Conservation (phyloP, 30 jellyfish, hydroid and myxozoan species). For the Chrysaora quinquecirrha region DNA sequence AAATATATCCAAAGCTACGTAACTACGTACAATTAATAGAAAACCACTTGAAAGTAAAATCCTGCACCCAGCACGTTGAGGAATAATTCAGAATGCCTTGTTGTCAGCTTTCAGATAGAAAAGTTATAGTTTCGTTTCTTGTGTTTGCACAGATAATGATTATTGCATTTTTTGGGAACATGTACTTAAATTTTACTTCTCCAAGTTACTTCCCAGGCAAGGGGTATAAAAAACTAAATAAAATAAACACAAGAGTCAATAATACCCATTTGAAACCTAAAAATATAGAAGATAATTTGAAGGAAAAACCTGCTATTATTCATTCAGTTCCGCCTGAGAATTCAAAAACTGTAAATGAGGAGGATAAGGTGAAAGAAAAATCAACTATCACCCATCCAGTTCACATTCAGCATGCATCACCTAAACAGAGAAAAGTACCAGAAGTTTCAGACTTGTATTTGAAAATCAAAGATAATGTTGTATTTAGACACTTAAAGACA, state of each 20-base stretch:
- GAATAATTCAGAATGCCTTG: too few relatives aligned
- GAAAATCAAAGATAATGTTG: background rate
- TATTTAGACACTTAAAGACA: slow-evolving; percentile 1
- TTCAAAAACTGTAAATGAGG: background rate
- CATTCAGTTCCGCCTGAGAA: background rate
- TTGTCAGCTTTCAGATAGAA: background rate
- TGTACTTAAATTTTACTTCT: background rate
- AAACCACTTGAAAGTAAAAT: too few relatives aligned
- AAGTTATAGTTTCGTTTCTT: background rate
- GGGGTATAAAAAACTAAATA: background rate
- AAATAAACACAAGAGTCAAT: too few relatives aligned
- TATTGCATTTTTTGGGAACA: background rate
- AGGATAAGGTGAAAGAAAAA: background rate
- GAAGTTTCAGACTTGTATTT: background rate
- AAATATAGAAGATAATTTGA: too few relatives aligned
- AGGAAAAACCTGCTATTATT: too few relatives aligned
- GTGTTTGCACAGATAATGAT: background rate
- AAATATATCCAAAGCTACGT: too few relatives aligned
- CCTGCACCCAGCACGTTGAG: too few relatives aligned
- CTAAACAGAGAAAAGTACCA: background rate
- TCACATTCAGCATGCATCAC: background rate
- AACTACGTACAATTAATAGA: too few relatives aligned
- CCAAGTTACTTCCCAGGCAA: background rate
- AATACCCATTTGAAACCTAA: too few relatives aligned
- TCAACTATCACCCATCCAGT: background rate